Conservation (phyloP, 2,797 vertebrate genomes). For the Chelmon rostratus region DNA sequence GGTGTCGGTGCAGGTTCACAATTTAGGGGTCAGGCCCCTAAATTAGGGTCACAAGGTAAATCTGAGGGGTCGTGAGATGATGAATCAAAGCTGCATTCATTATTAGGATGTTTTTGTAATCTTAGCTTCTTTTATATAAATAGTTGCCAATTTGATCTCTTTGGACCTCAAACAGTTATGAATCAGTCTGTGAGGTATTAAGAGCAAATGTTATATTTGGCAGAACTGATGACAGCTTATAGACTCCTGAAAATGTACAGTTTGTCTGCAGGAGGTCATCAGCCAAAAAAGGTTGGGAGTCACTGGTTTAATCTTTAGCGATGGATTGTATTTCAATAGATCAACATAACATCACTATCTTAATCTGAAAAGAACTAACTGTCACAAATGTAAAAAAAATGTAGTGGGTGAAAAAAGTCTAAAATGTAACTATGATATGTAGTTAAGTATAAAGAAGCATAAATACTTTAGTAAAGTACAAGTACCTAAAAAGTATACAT, state of each 20-base stretch:
- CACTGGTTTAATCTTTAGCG: not conserved
- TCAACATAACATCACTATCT: not conserved
- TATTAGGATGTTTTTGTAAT: too few relatives aligned
- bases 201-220: not conserved
- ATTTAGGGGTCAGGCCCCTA: not conserved
- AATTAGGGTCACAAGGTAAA: not conserved
- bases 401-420: not conserved
- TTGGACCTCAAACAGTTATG: not conserved
- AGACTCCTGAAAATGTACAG: not conserved
- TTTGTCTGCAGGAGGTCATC: not conserved
- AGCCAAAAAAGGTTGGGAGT: not conserved
- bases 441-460: not conserved
- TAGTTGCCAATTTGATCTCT: not conserved
- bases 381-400: not conserved
- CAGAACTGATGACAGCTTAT: not conserved
- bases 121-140: too few relatives aligned
- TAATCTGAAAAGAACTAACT: not conserved
- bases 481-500: not conserved
- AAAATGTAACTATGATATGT: not conserved
- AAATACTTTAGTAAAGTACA: not conserved
- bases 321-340: not conserved
- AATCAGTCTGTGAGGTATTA: not conserved
- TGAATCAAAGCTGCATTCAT: not conserved
- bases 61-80: not conserved
- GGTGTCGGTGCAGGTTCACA: too few relatives aligned